Percentiles rank a stretch among this genome's conserved stretches.
These are phyloP conservation scores for Gymnoscopelus microlampas DNA, from an alignment of 2,797 vertebrate genomes.

Conservation along the genomic window DNA sequence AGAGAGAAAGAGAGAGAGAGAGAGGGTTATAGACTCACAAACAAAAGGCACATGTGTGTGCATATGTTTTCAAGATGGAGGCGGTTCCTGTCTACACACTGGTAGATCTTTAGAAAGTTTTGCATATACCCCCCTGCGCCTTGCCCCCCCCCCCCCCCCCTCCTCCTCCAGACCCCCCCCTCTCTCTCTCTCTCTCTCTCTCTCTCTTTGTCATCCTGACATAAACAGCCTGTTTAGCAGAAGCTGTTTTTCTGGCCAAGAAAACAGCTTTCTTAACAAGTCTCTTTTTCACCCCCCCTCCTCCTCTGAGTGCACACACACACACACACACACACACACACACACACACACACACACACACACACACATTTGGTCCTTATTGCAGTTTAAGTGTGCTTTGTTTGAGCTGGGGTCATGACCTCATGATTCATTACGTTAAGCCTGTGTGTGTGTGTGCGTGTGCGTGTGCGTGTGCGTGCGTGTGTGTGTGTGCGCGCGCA, in stretches of 20 bases:
- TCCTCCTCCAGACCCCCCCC: no score
- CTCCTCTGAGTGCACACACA: constrained; percentile 26
- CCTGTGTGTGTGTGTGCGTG: constrained; percentile 26
- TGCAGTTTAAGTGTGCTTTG: constrained; percentile 67
- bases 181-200: constrained; percentile 4
- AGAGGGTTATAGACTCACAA: constrained; percentile 15
- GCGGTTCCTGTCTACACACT: constrained; percentile 22
- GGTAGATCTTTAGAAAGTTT: no score
- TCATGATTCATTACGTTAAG: constrained; percentile 76
- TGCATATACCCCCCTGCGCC: no score
- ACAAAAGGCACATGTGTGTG: constrained; percentile 53
- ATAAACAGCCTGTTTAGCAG: constrained; percentile 60
- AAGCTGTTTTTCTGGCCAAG: constrained; percentile 62
- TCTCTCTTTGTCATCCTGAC: constrained; percentile 59
- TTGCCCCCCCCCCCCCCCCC: no score
- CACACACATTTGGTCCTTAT: constrained; percentile 40
- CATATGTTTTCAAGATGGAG: constrained; percentile 45
- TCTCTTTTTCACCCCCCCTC: constrained; percentile 37
- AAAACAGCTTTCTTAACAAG: constrained; percentile 72
- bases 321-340: constrained; percentile 9
- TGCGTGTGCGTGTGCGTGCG: constrained; percentile 21
- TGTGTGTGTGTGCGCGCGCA: constrained; percentile 26
- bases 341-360: constrained; percentile 44
- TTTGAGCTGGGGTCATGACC: constrained; percentile 55
- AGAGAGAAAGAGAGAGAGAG: constrained; percentile 22